Conservation (phyloP, 2,888 invertebrate genomes). For the Autographa pulchrina region DNA sequence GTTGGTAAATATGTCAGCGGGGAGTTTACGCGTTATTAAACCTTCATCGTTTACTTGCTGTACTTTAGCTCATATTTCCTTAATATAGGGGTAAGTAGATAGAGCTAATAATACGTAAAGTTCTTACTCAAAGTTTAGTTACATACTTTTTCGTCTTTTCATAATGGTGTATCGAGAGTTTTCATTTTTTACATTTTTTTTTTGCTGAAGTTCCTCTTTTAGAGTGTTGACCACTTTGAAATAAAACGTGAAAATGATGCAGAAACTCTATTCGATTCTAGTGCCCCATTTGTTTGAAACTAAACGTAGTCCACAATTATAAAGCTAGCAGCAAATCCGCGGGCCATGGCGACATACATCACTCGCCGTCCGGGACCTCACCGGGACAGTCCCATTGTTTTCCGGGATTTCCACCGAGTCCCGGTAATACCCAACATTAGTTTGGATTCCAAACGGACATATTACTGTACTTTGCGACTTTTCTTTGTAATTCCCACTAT, state of each 20-base stretch:
- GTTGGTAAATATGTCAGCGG: constrained; percentile 42
- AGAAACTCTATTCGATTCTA: neutral
- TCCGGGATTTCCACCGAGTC: constrained; percentile 59
- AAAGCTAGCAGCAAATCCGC: constrained; percentile 49
- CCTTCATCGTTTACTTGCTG: constrained; percentile 15
- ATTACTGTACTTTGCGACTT: constrained; percentile 59
- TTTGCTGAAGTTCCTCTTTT: too few relatives aligned
- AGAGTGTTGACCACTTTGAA: too few relatives aligned
- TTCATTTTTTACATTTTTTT: too few relatives aligned
- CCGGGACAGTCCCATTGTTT: constrained; percentile 63
- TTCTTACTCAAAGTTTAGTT: neutral
- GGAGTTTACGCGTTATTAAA: constrained; percentile 25
- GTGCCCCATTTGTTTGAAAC: neutral
- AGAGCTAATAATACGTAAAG: neutral
- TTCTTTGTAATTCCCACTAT: constrained; percentile 63
- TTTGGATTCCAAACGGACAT: constrained; percentile 69
- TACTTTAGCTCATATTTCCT: constrained; percentile 3
- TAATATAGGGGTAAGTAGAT: neutral
- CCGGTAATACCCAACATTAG: constrained; percentile 72
- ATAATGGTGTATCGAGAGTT: too few relatives aligned
- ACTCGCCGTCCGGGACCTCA: constrained; percentile 53
- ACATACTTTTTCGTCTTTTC: neutral
- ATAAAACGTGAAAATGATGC: neutral
- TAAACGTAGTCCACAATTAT: constrained; percentile 35
- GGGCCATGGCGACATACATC: constrained; percentile 55